Evolutionary conservation across 2,888 invertebrate species (phyloP).

Genomic region (Spodoptera picta): DNA sequence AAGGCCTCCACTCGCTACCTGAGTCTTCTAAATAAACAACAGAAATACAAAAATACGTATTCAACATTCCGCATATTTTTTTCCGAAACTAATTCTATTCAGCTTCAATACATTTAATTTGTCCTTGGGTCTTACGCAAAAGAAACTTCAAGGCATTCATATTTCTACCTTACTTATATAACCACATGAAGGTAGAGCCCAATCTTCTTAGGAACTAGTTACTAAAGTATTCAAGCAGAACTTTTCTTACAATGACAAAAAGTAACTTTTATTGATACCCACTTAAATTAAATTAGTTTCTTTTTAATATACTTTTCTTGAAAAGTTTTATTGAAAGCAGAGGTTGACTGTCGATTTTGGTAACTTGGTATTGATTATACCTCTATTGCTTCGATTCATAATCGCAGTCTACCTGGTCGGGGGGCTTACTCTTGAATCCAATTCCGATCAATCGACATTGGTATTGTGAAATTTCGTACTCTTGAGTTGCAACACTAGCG

Average conservation of each 20-base stretch:
- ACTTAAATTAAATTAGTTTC: not conserved
- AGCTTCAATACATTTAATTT: slow-evolving; percentile 27
- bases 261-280: not conserved
- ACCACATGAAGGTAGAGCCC: slow-evolving; percentile 24
- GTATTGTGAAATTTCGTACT: no score
- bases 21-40: slow-evolving; percentile 2
- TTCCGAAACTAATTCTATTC: slow-evolving; percentile 25
- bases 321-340: no score
- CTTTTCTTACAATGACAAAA: slow-evolving; percentile 2
- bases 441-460: no score
- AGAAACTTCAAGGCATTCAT: slow-evolving; percentile 18
- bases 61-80: slow-evolving; percentile 16
- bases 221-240: slow-evolving; percentile 3
- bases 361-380: no score
- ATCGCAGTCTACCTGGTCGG: no score
- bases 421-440: no score
- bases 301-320: no score
- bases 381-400: no score
- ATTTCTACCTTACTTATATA: slow-evolving; percentile 31
- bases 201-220: slow-evolving; percentile 7
- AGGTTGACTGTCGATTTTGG: no score
- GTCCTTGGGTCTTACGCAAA: slow-evolving; percentile 34
- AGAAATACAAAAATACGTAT: slow-evolving; percentile 5
- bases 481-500: no score
- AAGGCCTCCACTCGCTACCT: no score